A percentile compares a stretch with the other conserved stretches of the same genome.
These are phyloP conservation scores for Tympanoctomys barrerae DNA, from an alignment of 2,797 vertebrate genomes.

Conservation along the genomic window DNA sequence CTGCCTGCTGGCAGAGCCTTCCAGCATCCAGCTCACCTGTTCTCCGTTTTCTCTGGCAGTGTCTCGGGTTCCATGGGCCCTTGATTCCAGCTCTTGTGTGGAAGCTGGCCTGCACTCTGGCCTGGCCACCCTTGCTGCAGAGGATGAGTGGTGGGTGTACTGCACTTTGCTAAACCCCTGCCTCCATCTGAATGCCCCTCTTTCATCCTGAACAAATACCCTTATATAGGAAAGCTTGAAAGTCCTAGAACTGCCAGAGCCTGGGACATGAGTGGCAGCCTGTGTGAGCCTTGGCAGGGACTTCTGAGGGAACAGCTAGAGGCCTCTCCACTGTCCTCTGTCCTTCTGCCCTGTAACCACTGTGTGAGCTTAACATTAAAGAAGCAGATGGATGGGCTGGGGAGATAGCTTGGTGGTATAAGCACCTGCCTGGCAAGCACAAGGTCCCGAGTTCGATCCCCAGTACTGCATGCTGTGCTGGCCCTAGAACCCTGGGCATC, in stretches of 20 bases:
- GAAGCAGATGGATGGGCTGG: not conserved
- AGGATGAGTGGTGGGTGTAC: rapidly evolving
- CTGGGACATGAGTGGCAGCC: not conserved
- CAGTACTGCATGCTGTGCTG: too few species aligned
- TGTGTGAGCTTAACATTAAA: not conserved
- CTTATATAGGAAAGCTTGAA: not conserved
- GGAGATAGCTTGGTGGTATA: too few species aligned
- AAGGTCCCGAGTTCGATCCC: too few species aligned
- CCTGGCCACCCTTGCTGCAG: not conserved
- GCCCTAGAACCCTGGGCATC: too few species aligned
- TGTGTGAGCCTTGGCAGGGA: not conserved
- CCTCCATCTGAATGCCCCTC: not conserved
- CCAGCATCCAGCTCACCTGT: not conserved
- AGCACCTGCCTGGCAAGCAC: too few species aligned
- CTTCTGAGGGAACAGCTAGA: not conserved
- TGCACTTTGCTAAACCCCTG: not conserved
- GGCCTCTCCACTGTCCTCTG: not conserved
- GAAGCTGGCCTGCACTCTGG: not conserved
- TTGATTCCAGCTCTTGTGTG: not conserved
- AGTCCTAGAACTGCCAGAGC: not conserved
- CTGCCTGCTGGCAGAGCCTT: not conserved
- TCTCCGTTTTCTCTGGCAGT: not conserved
- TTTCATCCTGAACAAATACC: not conserved
- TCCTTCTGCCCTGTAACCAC: not conserved
- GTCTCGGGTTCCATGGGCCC: not conserved